Base-by-base conservation (phyloP, 2,888 invertebrate genomes). In the Cheilosia impressa region DNA sequence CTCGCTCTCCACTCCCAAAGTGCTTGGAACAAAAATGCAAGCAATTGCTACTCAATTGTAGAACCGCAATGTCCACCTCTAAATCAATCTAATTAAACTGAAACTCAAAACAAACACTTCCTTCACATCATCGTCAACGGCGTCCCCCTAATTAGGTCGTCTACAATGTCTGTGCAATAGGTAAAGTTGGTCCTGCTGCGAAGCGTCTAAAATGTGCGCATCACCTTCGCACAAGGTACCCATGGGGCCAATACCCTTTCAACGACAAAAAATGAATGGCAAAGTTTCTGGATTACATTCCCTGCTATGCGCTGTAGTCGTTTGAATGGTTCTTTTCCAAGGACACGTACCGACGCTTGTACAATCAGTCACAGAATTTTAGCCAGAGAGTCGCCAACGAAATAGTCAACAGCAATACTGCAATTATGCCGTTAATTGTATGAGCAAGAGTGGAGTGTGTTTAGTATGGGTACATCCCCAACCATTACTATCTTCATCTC, bases 381-480 rank as follows among this genome's bases (percentile, higher is more conserved):
- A 31, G 53, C 22, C 53, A 41, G 63, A 53, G 43, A 53, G 22
- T 60, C 41, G 43, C 41, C 47, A 43, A 69, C 69, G 69, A 55
- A 63, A 60, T 22, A 69, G 55, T 62, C 69, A 78, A 63, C 66
- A 60, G 52, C 22, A 66, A 53, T 31, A 43, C 68, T 52, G 60
- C 55, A 78, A 78, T 78, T 78, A 78, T 78, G 63, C 50, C 63
- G 78, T 71, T 78, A 78, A 78, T 78, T 78, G 69, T 55, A 43
- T 60, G 24, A 62, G 53, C 60, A 47, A 31, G 15, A 22, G 34
- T 45, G 31, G 60, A n/a, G 45, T 62, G 34, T n/a, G 27, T 47
- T 2, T 27, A 17, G 22, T 31, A 31, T 31, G 31, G 9, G 31
- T 9, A 27, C 27, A 6, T 6, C 27, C 6, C 1, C 27, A 1